Percentiles rank a stretch among this genome's conserved stretches.
phyloP scores from a whole-genome alignment of 1,140 invertebrate species.

The Gonatopus flavifemur region DNA sequence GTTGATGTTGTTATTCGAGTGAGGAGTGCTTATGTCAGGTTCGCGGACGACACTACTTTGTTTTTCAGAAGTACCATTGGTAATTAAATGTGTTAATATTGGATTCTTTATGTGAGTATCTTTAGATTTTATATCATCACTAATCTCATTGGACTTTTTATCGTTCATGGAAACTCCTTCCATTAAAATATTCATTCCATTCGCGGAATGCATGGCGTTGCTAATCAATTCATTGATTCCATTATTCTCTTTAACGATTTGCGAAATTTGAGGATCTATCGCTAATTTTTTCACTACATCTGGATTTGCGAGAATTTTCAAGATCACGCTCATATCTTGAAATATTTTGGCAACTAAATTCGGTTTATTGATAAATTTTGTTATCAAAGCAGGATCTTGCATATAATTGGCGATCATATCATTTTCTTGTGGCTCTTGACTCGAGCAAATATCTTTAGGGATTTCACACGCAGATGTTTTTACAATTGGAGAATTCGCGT shows the following conservation, averaged over 20 bases:
- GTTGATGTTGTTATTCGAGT: slow-evolving; percentile 49
- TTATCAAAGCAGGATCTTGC: slow-evolving; percentile 25
- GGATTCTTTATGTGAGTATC: slow-evolving; percentile 40
- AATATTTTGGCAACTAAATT: slow-evolving; percentile 44
- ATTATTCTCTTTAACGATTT: slow-evolving; percentile 35
- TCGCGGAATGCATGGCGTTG: background rate
- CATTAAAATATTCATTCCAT: background rate
- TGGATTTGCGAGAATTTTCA: slow-evolving; percentile 46
- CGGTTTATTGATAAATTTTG: slow-evolving; percentile 41
- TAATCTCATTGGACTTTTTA: background rate
- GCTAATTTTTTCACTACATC: slow-evolving; percentile 32
- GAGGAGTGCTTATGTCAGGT: slow-evolving; percentile 3
- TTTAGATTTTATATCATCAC: slow-evolving; percentile 5
- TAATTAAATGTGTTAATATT: slow-evolving; percentile 51
- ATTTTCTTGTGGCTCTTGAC: too few species aligned
- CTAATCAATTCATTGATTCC: background rate
- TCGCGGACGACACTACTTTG: slow-evolving; percentile 16
- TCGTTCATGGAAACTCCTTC: slow-evolving; percentile 2
- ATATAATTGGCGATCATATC: slow-evolving; percentile 25
- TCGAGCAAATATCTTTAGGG: slow-evolving; percentile 24
- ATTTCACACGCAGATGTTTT: slow-evolving; percentile 24
- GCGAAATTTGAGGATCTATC: slow-evolving; percentile 38
- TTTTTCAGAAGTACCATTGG: slow-evolving; percentile 33
- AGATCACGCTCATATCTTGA: slow-evolving; percentile 40
- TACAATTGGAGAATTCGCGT: too few species aligned